These are phyloP conservation scores for Dolomedes plantarius DNA, from an alignment of 2,888 invertebrate species.

Conservation along the genomic window DNA sequence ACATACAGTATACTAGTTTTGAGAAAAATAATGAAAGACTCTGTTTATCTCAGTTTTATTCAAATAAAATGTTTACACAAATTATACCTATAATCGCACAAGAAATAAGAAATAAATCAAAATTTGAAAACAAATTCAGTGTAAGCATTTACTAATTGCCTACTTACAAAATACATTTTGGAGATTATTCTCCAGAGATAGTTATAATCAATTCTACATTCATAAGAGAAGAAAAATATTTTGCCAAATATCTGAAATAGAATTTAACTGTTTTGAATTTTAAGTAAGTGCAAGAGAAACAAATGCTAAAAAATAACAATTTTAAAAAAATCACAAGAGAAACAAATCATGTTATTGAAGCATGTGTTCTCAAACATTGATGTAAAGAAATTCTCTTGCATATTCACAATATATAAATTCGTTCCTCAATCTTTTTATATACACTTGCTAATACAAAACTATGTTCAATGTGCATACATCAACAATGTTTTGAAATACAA, in stretches of 20 bases:
- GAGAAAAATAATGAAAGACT: too few species aligned
- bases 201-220: conserved; percentile 21
- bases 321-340: conserved; percentile 1
- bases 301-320: conserved; percentile 36
- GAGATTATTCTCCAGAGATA: conserved; percentile 6
- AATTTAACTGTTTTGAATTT: conserved; percentile 33
- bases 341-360: conserved; percentile 34
- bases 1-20: too few species aligned
- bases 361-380: conserved; percentile 30
- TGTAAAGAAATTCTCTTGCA: conserved; percentile 38
- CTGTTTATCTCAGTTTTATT: conserved; percentile 52
- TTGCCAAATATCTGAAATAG: conserved; percentile 4
- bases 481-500: conserved; percentile 58
- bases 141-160: conserved; percentile 21
- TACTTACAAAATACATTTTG: conserved; percentile 43
- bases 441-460: conserved; percentile 70
- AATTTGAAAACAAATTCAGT: conserved; percentile 24
- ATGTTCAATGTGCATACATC: conserved; percentile 67
- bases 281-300: conserved; percentile 50
- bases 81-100: conserved; percentile 19
- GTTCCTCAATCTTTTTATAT: conserved; percentile 44
- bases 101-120: conserved; percentile 35
- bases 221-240: conserved; percentile 27
- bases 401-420: conserved; percentile 67
- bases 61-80: conserved; percentile 50